Base-by-base conservation (phyloP, 2,888 invertebrate species). In the Koerneria pararmatus region DNA sequence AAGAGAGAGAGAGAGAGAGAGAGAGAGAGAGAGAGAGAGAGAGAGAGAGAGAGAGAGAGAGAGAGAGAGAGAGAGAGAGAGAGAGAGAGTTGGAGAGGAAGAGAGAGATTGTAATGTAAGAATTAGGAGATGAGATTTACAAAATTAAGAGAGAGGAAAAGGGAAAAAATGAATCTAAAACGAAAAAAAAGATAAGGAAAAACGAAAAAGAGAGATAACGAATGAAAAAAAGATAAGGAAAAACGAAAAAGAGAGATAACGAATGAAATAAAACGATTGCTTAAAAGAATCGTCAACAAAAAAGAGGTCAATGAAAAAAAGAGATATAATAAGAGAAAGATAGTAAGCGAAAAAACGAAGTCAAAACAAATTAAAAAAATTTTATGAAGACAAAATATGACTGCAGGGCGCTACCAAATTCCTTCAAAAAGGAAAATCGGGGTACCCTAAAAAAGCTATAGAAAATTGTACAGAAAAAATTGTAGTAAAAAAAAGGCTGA, bases 41-140 rank as follows among this genome's bases (percentile, higher is more conserved):
- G 66, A 56, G n/a, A n/a, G 56, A 41, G 19, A n/a, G 22, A 35
- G n/a, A 15, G 11, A 37, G 41, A 22, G 62, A 29, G 48, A 53
- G 46, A 65, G 64, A 27, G 31, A 41, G 24, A 24, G 31, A 6
- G 8, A 27, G 54, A 15, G 11, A 41, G 27, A 5, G 53, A 24
- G 24, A 49, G 34, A 59, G 65, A 15, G 27, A 22, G 8, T 8
- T 19, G 8, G 8, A 29, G 54, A 22, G 54, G 35, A 32, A 31
- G 37, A 22, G 24, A 48, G n/a, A 27, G 46, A 11, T 53, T n/a
- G 15, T 53, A 48, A 54, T 24, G n/a, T 31, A 54, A 35, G 51
- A 24, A 48, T 31, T 63, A 54, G 51, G 24, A 29, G 57, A 24
- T 46, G 29, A 24, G 37, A 56, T 11, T 11, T 22, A 8, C 24